phyloP scores from a whole-genome alignment of 2,113 vertebrate genomes.

The Oncorhynchus kisutch region DNA sequence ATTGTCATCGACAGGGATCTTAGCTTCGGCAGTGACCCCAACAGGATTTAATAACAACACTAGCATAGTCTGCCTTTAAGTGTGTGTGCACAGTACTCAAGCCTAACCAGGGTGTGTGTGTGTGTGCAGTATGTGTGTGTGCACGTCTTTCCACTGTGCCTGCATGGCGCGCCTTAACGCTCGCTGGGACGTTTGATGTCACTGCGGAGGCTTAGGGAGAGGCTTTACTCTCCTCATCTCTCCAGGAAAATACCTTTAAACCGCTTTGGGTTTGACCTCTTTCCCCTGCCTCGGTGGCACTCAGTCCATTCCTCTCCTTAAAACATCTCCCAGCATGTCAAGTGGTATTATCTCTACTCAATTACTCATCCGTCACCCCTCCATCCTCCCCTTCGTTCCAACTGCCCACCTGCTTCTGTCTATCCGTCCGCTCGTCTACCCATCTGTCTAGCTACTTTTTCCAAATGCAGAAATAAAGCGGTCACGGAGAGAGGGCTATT shows the following conservation, averaged over 20 bases:
- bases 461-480: conserved; percentile 36
- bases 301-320: not conserved
- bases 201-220: not conserved
- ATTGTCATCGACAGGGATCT: no score
- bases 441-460: conserved; percentile 3
- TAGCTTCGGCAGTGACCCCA: conserved; percentile 3
- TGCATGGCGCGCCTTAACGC: not conserved
- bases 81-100: conserved; percentile 35
- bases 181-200: not conserved
- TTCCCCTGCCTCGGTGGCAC: not conserved
- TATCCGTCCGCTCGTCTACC: conserved; percentile 4
- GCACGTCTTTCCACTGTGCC: not conserved
- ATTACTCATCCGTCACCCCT: not conserved
- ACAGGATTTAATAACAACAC: conserved; percentile 32
- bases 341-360: not conserved
- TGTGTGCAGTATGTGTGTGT: not conserved
- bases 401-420: conserved; percentile 37
- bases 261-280: not conserved
- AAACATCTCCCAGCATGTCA: not conserved
- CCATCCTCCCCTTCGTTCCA: not conserved
- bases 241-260: not conserved
- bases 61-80: not conserved
- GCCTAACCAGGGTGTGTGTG: conserved; percentile 20
- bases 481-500: conserved; percentile 20
- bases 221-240: not conserved